phyloP scores from a whole-genome alignment of 2,888 invertebrate genomes.

The Hydroisotoma schaefferi region DNA sequence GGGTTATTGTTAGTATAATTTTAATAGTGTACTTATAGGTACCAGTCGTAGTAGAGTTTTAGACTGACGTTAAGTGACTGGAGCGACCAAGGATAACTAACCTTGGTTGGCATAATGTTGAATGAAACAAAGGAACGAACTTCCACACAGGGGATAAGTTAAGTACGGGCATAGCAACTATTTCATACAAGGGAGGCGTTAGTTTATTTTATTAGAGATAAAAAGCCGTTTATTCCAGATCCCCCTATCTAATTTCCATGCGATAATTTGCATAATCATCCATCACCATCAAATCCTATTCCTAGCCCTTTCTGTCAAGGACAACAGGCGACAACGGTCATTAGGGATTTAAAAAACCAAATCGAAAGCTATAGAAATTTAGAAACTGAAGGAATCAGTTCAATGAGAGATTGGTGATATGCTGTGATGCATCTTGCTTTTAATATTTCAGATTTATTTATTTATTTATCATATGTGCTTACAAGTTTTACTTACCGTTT shows the following conservation, averaged over 20 bases:
- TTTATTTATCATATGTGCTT: too few species aligned
- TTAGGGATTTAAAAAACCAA: background rate
- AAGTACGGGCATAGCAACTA: too few species aligned
- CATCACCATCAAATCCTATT: constrained; percentile 12
- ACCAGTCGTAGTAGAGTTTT: background rate
- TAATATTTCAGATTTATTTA: too few species aligned
- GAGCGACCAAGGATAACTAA: too few species aligned
- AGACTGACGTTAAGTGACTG: background rate
- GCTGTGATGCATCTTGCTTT: too few species aligned
- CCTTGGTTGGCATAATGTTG: too few species aligned
- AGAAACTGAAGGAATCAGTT: too few species aligned
- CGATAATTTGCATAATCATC: constrained; percentile 20
- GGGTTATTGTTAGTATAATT: background rate
- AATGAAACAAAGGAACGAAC: background rate
- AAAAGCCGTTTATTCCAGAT: constrained; percentile 5
- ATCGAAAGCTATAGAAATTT: too few species aligned
- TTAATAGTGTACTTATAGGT: background rate
- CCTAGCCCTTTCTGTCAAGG: constrained; percentile 12
- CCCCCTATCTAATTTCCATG: constrained; percentile 16
- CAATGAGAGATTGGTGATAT: too few species aligned
- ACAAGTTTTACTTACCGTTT: too few species aligned
- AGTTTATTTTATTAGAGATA: background rate
- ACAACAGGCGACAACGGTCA: constrained; percentile 18
- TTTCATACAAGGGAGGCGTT: background rate
- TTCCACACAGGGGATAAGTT: too few species aligned